Percentiles rank a stretch among this genome's conserved stretches.
Conservation (phyloP, 2,113 vertebrate species). For the Marcusenius ussheri region DNA sequence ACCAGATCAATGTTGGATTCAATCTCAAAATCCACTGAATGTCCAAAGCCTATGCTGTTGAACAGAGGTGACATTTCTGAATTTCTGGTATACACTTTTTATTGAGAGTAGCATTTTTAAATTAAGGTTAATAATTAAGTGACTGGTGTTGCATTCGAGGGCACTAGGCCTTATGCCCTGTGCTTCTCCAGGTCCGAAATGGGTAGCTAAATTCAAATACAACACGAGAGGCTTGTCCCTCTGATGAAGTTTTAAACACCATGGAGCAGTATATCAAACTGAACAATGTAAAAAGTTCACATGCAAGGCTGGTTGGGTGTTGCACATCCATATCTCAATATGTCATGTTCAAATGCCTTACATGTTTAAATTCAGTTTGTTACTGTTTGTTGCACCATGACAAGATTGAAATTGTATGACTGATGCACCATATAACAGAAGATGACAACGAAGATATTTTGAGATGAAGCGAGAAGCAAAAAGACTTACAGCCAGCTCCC, state of each 20-base stretch:
- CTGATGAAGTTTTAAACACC: background rate
- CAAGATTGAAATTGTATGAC: background rate
- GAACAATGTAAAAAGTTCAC: background rate
- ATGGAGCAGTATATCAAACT: background rate
- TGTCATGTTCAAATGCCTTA: background rate
- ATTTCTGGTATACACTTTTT: background rate
- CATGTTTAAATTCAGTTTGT: background rate
- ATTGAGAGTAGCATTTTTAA: background rate
- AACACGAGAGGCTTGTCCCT: background rate
- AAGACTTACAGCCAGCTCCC: conserved; percentile 68
- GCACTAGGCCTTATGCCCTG: background rate
- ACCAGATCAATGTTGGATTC: conserved; percentile 71
- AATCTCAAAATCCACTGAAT: conserved; percentile 71
- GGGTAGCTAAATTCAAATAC: background rate
- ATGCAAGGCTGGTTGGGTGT: background rate
- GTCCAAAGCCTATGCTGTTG: conserved; percentile 56
- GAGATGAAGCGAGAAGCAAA: background rate
- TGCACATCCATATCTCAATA: background rate
- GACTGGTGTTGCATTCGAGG: background rate
- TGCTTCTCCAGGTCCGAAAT: background rate
- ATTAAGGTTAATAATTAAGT: background rate
- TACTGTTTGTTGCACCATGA: background rate
- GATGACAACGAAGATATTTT: background rate
- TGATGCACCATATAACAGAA: background rate
- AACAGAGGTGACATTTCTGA: background rate